These are phyloP conservation scores for Daktulosphaira vitifoliae DNA, from an alignment of 1,140 invertebrate species.

Conservation along the genomic window DNA sequence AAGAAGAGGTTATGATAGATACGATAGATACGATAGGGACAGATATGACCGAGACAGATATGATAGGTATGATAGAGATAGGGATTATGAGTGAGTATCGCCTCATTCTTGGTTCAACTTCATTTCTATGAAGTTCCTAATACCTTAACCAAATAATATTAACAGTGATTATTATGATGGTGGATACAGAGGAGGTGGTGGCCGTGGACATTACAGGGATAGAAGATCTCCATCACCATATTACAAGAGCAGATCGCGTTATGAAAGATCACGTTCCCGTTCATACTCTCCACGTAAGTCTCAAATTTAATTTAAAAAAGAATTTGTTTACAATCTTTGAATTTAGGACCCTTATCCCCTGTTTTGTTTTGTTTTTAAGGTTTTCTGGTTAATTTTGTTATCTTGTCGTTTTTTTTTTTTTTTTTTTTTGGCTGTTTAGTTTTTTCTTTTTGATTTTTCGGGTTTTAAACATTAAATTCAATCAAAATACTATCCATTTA, in stretches of 20 bases:
- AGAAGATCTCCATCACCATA: conserved; percentile 54
- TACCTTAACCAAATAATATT: not conserved
- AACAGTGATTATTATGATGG: conserved; percentile 40
- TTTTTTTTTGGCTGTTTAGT: conserved; percentile 6
- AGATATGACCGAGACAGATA: conserved; percentile 22
- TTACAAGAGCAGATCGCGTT: conserved; percentile 51
- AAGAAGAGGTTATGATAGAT: conserved; percentile 5
- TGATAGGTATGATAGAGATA: conserved; percentile 20
- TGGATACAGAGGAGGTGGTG: conserved; percentile 40
- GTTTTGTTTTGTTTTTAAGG: conserved; percentile 24
- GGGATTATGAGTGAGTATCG: conserved; percentile 10
- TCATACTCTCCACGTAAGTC: conserved; percentile 80
- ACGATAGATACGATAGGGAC: conserved; percentile 10
- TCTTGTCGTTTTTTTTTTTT: conserved; percentile 24
- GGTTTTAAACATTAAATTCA: too few relatives aligned
- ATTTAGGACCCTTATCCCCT: conserved; percentile 23
- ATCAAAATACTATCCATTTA: not conserved
- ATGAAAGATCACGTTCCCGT: conserved; percentile 67
- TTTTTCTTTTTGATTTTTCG: not conserved
- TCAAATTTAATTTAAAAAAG: not conserved
- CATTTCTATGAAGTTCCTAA: not conserved
- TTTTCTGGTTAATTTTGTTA: conserved; percentile 12
- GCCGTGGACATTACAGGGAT: conserved; percentile 43
- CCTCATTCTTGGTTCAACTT: not conserved
- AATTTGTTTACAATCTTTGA: not conserved